phyloP scores from a whole-genome alignment of 2,888 invertebrate genomes.

The Spodoptera picta region DNA sequence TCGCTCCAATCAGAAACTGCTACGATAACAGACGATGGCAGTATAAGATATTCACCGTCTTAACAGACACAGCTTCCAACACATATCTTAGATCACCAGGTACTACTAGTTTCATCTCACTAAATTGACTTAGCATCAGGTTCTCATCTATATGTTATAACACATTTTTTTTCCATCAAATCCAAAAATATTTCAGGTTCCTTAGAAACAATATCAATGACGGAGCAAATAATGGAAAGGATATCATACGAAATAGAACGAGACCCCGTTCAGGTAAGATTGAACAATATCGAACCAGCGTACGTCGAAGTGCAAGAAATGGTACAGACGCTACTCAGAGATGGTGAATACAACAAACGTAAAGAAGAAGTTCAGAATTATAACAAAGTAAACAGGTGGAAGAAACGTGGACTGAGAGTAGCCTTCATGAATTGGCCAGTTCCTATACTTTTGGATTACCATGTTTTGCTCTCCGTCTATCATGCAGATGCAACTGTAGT shows the following conservation, averaged over 20 bases:
- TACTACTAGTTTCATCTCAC: constrained; percentile 55
- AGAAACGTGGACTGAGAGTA: constrained; percentile 92
- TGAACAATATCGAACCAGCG: constrained; percentile 70
- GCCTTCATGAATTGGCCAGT: constrained; percentile 91
- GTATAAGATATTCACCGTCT: constrained; percentile 76
- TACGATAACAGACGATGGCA: constrained; percentile 88
- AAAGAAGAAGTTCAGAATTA: constrained; percentile 87
- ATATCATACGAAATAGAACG: constrained; percentile 87
- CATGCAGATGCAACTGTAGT: constrained; percentile 92
- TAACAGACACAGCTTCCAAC: constrained; percentile 90
- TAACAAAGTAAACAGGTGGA: constrained; percentile 93
- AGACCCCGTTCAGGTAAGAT: constrained; percentile 88
- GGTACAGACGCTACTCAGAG: constrained; percentile 62
- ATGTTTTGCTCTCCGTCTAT: constrained; percentile 90
- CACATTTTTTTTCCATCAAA: too few relatives aligned
- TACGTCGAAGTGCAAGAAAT: constrained; percentile 80
- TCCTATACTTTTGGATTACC: constrained; percentile 83
- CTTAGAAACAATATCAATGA: constrained; percentile 90
- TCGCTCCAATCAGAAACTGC: constrained; percentile 84
- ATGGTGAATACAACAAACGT: constrained; percentile 87
- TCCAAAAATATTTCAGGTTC: constrained; percentile 84
- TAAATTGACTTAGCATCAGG: not conserved
- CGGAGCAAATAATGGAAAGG: constrained; percentile 91
- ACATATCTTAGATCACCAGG: constrained; percentile 92
- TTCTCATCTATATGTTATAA: too few relatives aligned